Evolutionary conservation across 1,140 invertebrate genomes (phyloP).

Genomic region (Drosophila busckii): DNA sequence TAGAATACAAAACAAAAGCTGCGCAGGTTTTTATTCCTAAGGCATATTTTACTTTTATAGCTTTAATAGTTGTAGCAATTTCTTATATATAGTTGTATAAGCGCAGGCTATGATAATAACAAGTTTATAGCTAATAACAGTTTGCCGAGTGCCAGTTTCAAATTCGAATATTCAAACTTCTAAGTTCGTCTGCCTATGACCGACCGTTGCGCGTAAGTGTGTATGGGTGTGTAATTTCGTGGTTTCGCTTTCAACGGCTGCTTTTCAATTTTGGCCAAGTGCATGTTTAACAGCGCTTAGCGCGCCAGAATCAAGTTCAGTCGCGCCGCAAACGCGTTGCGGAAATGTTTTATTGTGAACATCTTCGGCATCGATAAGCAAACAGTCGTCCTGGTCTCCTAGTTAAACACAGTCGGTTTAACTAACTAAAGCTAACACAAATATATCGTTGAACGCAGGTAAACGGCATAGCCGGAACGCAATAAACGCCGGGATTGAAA

Average conservation of each 20-base stretch:
- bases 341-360: slow-evolving; percentile 68
- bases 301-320: slow-evolving; percentile 77
- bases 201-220: background rate
- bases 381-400: too few species aligned
- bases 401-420: slow-evolving; percentile 16
- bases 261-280: slow-evolving; percentile 66
- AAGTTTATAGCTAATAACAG: too few species aligned
- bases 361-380: slow-evolving; percentile 41
- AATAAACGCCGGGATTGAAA: slow-evolving; percentile 5
- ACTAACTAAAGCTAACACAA: slow-evolving; percentile 4
- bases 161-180: too few species aligned
- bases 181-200: too few species aligned
- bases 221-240: background rate
- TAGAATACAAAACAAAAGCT: too few species aligned
- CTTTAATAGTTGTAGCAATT: too few species aligned
- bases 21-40: too few species aligned
- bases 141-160: too few species aligned
- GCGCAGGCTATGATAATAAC: too few species aligned
- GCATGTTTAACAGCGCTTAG: slow-evolving; percentile 71
- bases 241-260: slow-evolving; percentile 32
- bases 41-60: too few species aligned
- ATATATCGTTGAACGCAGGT: too few species aligned
- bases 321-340: slow-evolving; percentile 76
- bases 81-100: too few species aligned
- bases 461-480: background rate